These are phyloP conservation scores for Crotalus helleri DNA, from an alignment of 2,113 vertebrate genomes.

Conservation along the genomic window DNA sequence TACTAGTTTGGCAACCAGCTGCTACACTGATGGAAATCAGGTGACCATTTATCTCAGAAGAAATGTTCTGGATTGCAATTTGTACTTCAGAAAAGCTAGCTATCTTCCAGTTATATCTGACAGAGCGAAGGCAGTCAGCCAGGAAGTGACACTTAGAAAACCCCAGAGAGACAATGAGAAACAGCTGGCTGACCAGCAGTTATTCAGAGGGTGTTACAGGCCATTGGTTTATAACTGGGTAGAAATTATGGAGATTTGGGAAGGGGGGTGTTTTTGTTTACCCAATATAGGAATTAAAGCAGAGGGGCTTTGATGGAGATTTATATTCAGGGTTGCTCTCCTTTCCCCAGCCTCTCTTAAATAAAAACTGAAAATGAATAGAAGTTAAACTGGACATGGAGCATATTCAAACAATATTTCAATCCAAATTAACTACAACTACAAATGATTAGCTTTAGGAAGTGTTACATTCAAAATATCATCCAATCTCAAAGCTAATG, in stretches of 20 bases:
- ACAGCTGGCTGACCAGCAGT: constrained; percentile 32
- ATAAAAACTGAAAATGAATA: background rate
- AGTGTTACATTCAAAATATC: background rate
- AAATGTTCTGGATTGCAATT: background rate
- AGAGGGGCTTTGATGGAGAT: rapidly evolving
- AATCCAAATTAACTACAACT: background rate
- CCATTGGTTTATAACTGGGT: background rate
- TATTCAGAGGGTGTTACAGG: constrained; percentile 5
- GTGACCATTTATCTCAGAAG: background rate
- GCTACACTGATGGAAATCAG: background rate
- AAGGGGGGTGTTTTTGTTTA: background rate
- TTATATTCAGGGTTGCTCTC: background rate
- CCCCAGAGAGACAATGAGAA: constrained; percentile 11
- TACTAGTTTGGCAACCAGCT: background rate
- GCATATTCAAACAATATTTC: background rate
- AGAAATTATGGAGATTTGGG: constrained; percentile 6
- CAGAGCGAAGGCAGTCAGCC: constrained; percentile 11
- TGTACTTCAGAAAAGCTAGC: background rate
- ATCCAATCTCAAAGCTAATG: background rate
- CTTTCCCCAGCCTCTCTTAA: background rate
- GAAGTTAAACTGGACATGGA: background rate
- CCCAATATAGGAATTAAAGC: background rate
- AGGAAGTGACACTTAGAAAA: constrained; percentile 29
- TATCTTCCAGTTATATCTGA: background rate
- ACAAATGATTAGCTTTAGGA: background rate